phyloP scores from a whole-genome alignment of 53 echinoderm and acorn worm species.

The Holothuria leucospilota region DNA sequence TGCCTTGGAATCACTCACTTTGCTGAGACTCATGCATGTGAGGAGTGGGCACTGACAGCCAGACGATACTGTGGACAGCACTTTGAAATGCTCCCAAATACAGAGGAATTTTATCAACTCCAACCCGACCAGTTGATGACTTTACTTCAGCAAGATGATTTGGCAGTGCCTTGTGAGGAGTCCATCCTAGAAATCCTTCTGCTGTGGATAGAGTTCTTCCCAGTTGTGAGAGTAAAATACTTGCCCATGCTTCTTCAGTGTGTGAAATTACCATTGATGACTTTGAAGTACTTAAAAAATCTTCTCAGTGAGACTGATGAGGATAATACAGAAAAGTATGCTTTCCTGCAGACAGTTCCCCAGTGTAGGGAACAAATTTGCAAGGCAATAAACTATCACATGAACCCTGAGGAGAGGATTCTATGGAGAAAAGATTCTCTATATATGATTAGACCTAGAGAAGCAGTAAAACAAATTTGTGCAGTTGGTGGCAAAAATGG shows the following conservation, averaged over 20 bases:
- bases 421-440: constrained; percentile 62
- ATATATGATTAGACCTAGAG: constrained; percentile 57
- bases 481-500: constrained; percentile 98
- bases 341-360: constrained; percentile 71
- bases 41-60: constrained; percentile 69
- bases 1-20: constrained; percentile 91
- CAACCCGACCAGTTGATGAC: constrained; percentile 67
- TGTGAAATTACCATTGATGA: constrained; percentile 80
- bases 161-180: constrained; percentile 80
- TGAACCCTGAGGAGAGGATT: constrained; percentile 78
- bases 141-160: constrained; percentile 73
- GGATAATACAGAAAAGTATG: constrained; percentile 57
- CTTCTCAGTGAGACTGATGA: background rate
- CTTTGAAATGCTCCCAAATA: constrained; percentile 77
- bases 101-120: constrained; percentile 86
- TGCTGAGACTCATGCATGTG: constrained; percentile 89
- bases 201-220: constrained; percentile 80
- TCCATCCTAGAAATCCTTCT: constrained; percentile 76
- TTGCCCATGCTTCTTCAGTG: constrained; percentile 76
- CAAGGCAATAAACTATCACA: constrained; percentile 79
- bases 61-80: constrained; percentile 72
- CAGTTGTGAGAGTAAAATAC: constrained; percentile 64
- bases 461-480: constrained; percentile 75
- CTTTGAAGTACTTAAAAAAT: constrained; percentile 64
- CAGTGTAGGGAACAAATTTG: constrained; percentile 77